A percentile compares a stretch with the other conserved stretches of the same genome.
Evolutionary conservation across 2,797 vertebrate genomes (phyloP).

Genomic region (Peromyscus attwateri): DNA sequence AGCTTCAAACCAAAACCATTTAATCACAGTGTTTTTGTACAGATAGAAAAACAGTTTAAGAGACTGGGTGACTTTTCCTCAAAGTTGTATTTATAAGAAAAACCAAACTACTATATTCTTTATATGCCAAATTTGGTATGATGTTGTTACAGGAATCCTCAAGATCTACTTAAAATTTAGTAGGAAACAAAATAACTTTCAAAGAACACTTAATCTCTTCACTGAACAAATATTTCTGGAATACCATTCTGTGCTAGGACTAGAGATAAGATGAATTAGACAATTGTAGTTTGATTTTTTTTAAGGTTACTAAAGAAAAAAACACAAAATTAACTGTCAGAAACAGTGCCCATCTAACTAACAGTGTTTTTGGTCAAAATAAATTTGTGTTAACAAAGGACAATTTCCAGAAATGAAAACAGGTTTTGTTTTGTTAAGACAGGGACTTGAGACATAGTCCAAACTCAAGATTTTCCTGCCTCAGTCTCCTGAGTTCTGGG

Average conservation of each 20-base stretch:
- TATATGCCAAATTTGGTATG: conserved; percentile 24
- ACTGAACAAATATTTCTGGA: conserved; percentile 52
- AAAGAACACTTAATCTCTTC: conserved; percentile 39
- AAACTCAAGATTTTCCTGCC: neutral
- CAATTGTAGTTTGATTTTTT: conserved; percentile 22
- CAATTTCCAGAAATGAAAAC: conserved; percentile 57
- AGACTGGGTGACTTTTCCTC: conserved; percentile 53
- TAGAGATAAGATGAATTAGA: conserved; percentile 55
- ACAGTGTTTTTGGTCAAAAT: neutral
- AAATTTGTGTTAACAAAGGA: conserved; percentile 58
- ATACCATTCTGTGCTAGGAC: neutral
- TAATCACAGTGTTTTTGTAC: conserved; percentile 30
- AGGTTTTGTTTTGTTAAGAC: neutral
- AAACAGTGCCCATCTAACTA: conserved; percentile 15
- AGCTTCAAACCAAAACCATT: conserved; percentile 56
- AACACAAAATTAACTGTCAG: conserved; percentile 18
- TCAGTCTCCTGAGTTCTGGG: neutral
- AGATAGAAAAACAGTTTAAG: conserved; percentile 49
- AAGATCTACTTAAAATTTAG: conserved; percentile 45
- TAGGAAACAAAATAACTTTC: conserved; percentile 62
- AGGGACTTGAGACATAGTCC: neutral
- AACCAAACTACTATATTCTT: conserved; percentile 46
- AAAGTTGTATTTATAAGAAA: conserved; percentile 46
- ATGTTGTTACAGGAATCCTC: conserved; percentile 24
- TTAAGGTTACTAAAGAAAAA: neutral